Evolutionary conservation across 2,797 vertebrate species (phyloP), one percentile per base, ranked within the genome.

Genomic region (Stomatorhinus walkeri): DNA sequence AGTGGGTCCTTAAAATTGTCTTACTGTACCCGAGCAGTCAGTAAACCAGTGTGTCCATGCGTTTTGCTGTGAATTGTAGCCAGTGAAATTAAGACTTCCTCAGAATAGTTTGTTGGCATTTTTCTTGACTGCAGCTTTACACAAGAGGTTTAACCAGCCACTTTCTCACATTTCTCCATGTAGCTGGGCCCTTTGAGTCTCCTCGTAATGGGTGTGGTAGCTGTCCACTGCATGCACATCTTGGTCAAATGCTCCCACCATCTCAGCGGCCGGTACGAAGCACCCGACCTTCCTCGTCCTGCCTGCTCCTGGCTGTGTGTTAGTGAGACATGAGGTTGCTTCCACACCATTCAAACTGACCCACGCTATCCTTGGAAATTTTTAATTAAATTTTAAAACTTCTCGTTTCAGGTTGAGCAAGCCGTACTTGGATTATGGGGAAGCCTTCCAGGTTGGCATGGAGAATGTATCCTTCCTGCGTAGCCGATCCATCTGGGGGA

Each of bases 171-270:
- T 90, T n/a, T 89, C 7, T 56, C 24, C 54, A 4, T 61, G 89
- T 91, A 99, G 98, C 64, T 99, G 40, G 98, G 98, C 84, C 98
- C 98, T 0, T 5, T 99, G 92, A 98, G 98, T 91, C 96, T 99
- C 85, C 72, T 99, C 91, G 91, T 95, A 64, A 98, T 99, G 93
- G 98, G 98, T 2, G 8, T 99, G 2, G 94, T 99, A 6, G 98
- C 98, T 0, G 94, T 99, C 68, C 98, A 99, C 93, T 99, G 98
- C 90, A 99, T 99, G 98, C 93, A 93, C 88, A 91, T 99, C 90
- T 95, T 99, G 91, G 98, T 99, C 40, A 97, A 96, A 85, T 99
- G 98, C 0, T 96, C 98, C 5, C 97, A 96, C 91, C 97, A 98
- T 93, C 96, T 99, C 92, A 97, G 97, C 91, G 90, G 43, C 88